phyloP scores from a whole-genome alignment of 1,140 invertebrate species.

The Anoplophora glabripennis region DNA sequence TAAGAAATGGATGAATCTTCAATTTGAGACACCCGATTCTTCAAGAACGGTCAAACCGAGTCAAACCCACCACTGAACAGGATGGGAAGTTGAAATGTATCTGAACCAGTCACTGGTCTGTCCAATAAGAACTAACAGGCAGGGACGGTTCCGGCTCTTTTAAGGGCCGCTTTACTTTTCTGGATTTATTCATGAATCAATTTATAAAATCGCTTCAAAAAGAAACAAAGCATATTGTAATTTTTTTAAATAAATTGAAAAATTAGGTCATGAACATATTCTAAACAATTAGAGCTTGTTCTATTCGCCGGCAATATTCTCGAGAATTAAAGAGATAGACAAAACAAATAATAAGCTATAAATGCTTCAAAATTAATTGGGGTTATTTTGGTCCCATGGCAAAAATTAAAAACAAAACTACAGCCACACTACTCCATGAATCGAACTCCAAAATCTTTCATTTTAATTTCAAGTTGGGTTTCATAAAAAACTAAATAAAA shows the following conservation, averaged over 20 bases:
- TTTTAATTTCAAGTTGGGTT: too few species aligned
- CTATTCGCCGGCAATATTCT: background rate
- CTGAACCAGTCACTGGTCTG: constrained; percentile 5
- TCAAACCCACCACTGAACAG: too few species aligned
- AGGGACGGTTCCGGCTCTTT: background rate
- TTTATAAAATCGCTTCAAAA: background rate
- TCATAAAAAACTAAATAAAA: too few species aligned
- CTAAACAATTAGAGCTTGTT: background rate
- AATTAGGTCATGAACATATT: background rate
- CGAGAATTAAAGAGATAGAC: background rate
- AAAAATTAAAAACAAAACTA: too few species aligned
- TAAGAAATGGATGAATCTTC: too few species aligned
- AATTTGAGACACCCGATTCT: too few species aligned
- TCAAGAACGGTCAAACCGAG: too few species aligned
- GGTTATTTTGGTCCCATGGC: too few species aligned
- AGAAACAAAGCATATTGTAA: background rate
- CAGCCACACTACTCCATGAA: too few species aligned
- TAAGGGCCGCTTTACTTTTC: background rate
- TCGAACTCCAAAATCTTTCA: too few species aligned
- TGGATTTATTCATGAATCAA: background rate
- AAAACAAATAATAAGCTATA: too few species aligned
- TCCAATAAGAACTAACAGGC: constrained; percentile 11
- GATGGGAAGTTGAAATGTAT: constrained; percentile 1
- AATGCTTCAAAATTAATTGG: too few species aligned
- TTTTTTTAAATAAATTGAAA: background rate